phyloP scores from a whole-genome alignment of 2,113 vertebrate species.

The Bostrychus sinensis region DNA sequence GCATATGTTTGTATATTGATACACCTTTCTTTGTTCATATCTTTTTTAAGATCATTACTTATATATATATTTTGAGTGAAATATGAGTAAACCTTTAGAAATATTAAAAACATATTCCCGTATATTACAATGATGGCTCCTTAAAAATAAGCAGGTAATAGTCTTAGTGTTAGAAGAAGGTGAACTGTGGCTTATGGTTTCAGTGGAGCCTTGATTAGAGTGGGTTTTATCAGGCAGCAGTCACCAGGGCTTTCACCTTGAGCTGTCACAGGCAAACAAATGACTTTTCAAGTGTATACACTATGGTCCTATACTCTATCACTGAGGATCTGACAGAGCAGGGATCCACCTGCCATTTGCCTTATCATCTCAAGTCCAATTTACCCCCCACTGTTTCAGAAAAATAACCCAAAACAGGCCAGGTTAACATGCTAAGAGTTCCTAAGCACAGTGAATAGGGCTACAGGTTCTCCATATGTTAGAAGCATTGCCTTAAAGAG shows the following conservation, averaged over 20 bases:
- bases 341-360: conserved; percentile 6
- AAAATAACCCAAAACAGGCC: conserved; percentile 20
- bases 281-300: conserved; percentile 63
- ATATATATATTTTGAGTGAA: not conserved
- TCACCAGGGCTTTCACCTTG: conserved; percentile 74
- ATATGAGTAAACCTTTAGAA: not conserved
- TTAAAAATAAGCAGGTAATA: conserved; percentile 16
- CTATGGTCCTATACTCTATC: conserved; percentile 6
- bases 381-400: conserved; percentile 14
- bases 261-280: conserved; percentile 75
- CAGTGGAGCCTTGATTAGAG: conserved; percentile 68
- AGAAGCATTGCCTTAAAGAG: too few species aligned
- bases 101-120: not conserved
- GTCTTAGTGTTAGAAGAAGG: not conserved
- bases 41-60: too few species aligned
- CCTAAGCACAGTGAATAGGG: too few species aligned
- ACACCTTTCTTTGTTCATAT: too few species aligned
- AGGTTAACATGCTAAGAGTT: not conserved
- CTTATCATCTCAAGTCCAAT: conserved; percentile 10
- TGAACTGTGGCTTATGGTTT: conserved; percentile 66
- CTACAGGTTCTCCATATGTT: too few species aligned
- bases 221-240: conserved; percentile 63
- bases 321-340: conserved; percentile 1
- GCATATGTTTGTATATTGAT: too few species aligned
- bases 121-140: not conserved